These are phyloP conservation scores for Himalopsyche tibetana DNA, from an alignment of 2,888 invertebrate genomes.

Conservation along the genomic window DNA sequence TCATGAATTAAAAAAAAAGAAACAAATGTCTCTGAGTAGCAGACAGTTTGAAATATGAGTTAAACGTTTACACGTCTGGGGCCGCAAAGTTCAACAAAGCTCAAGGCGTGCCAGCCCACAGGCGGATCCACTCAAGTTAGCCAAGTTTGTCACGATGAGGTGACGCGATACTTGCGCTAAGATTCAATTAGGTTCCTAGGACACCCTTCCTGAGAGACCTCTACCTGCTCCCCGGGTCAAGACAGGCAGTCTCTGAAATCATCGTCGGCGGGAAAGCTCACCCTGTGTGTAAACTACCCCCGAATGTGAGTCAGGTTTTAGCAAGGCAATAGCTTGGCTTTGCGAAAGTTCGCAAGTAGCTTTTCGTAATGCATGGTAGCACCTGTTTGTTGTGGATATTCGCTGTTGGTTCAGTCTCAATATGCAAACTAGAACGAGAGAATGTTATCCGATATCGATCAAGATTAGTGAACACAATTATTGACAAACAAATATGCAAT, in stretches of 20 bases:
- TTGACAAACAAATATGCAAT: too few species aligned
- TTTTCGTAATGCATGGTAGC: constrained; percentile 3
- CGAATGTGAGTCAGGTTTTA: constrained; percentile 1
- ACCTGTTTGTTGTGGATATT: constrained; percentile 17
- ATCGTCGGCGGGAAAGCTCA: too few species aligned
- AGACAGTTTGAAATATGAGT: background rate
- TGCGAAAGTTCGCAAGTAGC: constrained; percentile 12
- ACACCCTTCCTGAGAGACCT: constrained; percentile 22
- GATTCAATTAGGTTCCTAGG: constrained; percentile 24
- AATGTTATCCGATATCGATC: background rate
- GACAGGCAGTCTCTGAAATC: background rate
- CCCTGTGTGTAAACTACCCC: background rate
- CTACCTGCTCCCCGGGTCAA: constrained; percentile 7
- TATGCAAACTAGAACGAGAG: background rate
- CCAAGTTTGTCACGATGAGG: constrained; percentile 34
- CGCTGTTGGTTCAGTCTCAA: background rate
- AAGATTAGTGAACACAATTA: too few species aligned
- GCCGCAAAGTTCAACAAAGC: constrained; percentile 23
- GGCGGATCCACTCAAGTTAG: background rate
- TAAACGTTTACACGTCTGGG: constrained; percentile 7
- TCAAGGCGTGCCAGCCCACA: background rate
- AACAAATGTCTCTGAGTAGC: too few species aligned
- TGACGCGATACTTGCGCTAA: constrained; percentile 25
- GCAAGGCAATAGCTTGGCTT: constrained; percentile 10
- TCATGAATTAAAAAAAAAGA: too few species aligned